Percentiles rank a stretch among this genome's conserved stretches.
Conservation (phyloP, 2,797 vertebrate species). For the Brotula barbata region DNA sequence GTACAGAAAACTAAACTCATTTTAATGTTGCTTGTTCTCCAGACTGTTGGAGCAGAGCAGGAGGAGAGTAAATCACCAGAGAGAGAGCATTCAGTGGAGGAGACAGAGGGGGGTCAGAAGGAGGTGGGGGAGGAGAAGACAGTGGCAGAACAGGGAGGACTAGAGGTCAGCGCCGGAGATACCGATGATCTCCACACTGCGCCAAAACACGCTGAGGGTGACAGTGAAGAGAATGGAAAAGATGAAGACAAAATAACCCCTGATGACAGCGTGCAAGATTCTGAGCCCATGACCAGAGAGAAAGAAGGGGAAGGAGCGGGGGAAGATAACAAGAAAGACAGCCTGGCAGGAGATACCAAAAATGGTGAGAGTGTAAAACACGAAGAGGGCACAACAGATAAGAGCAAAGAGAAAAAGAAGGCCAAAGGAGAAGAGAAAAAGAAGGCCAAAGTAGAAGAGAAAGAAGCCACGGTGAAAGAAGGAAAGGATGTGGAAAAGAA, state of each 20-base stretch:
- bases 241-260: slow-evolving; percentile 26
- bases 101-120: slow-evolving; percentile 39
- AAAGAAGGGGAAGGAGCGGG: slow-evolving; percentile 26
- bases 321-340: slow-evolving; percentile 10
- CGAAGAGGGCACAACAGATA: slow-evolving; percentile 10
- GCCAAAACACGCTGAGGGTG: slow-evolving; percentile 26
- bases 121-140: slow-evolving; percentile 24
- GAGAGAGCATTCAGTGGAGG: slow-evolving; percentile 16
- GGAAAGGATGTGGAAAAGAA: slow-evolving; percentile 40
- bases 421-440: slow-evolving; percentile 16
- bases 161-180: slow-evolving; percentile 40
- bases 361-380: slow-evolving; percentile 22
- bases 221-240: slow-evolving; percentile 26
- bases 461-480: slow-evolving; percentile 13
- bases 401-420: slow-evolving; percentile 30
- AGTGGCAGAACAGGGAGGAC: slow-evolving; percentile 15
- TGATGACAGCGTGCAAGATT: slow-evolving; percentile 24
- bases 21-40: slow-evolving; percentile 26
- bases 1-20: not conserved
- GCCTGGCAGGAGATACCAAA: slow-evolving; percentile 7
- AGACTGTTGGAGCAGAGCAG: slow-evolving; percentile 41
- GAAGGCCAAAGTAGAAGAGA: not conserved
- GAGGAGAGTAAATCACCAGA: slow-evolving; percentile 26
- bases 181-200: slow-evolving; percentile 25
- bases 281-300: slow-evolving; percentile 5